Conservation (phyloP, 2,113 vertebrate species). For the Leuciscus idus region DNA sequence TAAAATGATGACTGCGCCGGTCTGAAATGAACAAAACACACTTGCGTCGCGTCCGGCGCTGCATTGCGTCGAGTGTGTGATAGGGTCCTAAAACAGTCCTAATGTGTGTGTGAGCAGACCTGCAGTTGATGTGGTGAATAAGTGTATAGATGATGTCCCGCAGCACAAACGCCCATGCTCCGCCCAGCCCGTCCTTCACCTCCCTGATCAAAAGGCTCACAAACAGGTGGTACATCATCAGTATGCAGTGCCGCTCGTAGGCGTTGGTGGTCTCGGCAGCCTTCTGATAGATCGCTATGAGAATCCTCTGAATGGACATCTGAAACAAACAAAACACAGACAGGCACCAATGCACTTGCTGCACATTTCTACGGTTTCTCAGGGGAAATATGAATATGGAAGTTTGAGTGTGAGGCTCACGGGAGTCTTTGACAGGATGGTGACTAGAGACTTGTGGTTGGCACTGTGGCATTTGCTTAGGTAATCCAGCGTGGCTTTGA, state of each 20-base stretch:
- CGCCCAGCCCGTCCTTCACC: conserved; percentile 91
- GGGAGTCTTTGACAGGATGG: conserved; percentile 91
- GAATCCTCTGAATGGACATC: conserved; percentile 95
- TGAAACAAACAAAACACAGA: conserved; percentile 59
- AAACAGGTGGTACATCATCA: conserved; percentile 92
- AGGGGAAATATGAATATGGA: not conserved
- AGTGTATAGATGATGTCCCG: conserved; percentile 95
- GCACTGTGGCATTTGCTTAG: conserved; percentile 91
- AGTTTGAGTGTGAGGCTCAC: conserved; percentile 73
- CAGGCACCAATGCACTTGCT: too few relatives aligned
- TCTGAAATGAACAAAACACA: too few relatives aligned
- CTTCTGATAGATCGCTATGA: conserved; percentile 87
- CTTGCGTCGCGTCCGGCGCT: too few relatives aligned
- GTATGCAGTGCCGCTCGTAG: conserved; percentile 90
- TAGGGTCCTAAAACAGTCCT: too few relatives aligned
- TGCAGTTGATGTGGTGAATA: conserved; percentile 90
- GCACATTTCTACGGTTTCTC: not conserved
- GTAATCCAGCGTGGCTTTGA: conserved; percentile 91
- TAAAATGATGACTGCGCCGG: too few relatives aligned
- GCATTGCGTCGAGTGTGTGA: too few relatives aligned
- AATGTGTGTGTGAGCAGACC: conserved; percentile 13
- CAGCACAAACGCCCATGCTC: conserved; percentile 95
- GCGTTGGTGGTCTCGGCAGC: conserved; percentile 84
- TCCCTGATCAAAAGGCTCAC: conserved; percentile 88
- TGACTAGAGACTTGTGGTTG: conserved; percentile 84